phyloP scores from a whole-genome alignment of 2,888 invertebrate species.

The Tyria jacobaeae region DNA sequence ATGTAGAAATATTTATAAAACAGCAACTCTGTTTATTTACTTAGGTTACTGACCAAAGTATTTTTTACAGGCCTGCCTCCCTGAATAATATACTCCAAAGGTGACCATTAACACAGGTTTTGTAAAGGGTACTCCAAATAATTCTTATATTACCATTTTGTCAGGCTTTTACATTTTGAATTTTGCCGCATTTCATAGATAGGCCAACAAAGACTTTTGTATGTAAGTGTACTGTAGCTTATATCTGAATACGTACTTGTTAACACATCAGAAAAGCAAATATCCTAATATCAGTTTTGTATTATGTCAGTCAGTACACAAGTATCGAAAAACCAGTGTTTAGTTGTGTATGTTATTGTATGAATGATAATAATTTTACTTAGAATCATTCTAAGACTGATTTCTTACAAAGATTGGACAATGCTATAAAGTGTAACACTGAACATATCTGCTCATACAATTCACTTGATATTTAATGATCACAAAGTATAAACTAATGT shows the following conservation, averaged over 20 bases:
- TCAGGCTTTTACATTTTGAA: too few relatives aligned
- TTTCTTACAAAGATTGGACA: background rate
- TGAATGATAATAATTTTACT: conserved; percentile 23
- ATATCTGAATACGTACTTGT: conserved; percentile 1
- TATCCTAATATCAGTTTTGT: conserved; percentile 7
- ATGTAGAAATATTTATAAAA: too few relatives aligned
- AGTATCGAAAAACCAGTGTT: conserved; percentile 7
- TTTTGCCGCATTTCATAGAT: background rate
- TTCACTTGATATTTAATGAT: too few relatives aligned
- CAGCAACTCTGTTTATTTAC: too few relatives aligned
- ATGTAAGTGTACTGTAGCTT: background rate
- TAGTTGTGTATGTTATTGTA: conserved; percentile 5
- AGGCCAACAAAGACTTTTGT: background rate
- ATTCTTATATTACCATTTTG: too few relatives aligned
- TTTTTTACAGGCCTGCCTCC: too few relatives aligned
- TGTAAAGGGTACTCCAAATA: too few relatives aligned
- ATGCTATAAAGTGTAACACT: background rate
- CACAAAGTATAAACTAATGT: too few relatives aligned
- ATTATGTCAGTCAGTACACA: conserved; percentile 9
- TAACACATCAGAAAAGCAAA: conserved; percentile 14
- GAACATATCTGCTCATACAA: too few relatives aligned
- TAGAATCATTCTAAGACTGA: conserved; percentile 16
- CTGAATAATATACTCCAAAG: too few relatives aligned
- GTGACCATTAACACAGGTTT: too few relatives aligned
- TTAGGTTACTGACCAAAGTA: too few relatives aligned